Conservation (phyloP, 2,113 vertebrate genomes). For the Rhipidura dahli region DNA sequence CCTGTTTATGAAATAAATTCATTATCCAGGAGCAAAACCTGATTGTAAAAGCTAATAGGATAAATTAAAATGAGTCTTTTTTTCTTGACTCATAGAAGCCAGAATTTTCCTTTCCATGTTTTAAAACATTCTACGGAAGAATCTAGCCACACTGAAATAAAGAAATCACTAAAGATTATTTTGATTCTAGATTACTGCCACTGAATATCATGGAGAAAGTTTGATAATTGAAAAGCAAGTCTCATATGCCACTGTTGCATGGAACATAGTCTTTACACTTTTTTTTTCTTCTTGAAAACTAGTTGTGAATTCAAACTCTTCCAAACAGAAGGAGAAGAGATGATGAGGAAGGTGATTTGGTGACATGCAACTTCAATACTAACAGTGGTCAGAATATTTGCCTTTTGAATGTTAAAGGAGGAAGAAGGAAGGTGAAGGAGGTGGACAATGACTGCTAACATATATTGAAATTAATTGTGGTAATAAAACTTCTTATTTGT, state of each 20-base stretch:
- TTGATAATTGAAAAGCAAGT: background rate
- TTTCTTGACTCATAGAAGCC: background rate
- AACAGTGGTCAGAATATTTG: background rate
- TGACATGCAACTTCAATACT: rapidly evolving
- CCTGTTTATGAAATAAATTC: background rate
- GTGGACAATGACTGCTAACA: background rate
- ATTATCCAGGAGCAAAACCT: background rate
- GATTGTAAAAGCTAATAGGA: background rate
- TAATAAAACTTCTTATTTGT: background rate
- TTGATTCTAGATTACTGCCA: background rate
- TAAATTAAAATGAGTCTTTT: background rate
- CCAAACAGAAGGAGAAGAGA: background rate
- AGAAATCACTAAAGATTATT: background rate
- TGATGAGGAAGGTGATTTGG: background rate
- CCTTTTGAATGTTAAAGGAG: background rate
- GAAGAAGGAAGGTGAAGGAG: background rate
- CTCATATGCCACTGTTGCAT: rapidly evolving
- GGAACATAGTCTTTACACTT: background rate
- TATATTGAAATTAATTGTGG: background rate
- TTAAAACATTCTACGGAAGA: background rate
- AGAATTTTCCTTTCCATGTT: background rate
- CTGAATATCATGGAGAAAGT: background rate
- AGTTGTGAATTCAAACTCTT: background rate
- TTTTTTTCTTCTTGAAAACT: background rate
- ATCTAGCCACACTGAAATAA: background rate